Evolutionary conservation across 23 tunicate genomes (phyloP).

Genomic region (Corella eumyota): DNA sequence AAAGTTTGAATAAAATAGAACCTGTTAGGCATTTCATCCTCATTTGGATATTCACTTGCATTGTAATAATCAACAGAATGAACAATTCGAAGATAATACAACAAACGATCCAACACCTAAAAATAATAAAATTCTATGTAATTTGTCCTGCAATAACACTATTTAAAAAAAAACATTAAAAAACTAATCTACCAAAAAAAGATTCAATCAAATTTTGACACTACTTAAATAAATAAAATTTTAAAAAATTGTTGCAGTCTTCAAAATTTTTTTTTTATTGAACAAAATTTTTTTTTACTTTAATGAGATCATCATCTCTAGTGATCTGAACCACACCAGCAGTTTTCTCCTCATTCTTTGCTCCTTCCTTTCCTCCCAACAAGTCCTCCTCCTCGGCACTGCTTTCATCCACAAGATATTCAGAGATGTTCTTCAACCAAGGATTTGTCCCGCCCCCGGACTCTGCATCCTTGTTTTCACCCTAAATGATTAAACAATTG

Average conservation of each 20-base stretch:
- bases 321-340: slow-evolving; percentile 43
- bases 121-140: neutral
- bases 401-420: slow-evolving; percentile 82
- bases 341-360: slow-evolving; percentile 32
- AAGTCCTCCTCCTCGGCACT: slow-evolving; percentile 81
- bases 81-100: slow-evolving; percentile 81
- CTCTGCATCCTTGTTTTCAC: slow-evolving; percentile 6
- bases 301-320: slow-evolving; percentile 57
- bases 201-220: neutral
- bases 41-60: slow-evolving; percentile 92
- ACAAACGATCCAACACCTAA: slow-evolving; percentile 62
- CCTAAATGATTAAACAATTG: no score
- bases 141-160: neutral
- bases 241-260: neutral
- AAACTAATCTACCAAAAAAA: no score
- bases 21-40: slow-evolving; percentile 99
- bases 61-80: slow-evolving; percentile 99
- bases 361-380: slow-evolving; percentile 33
- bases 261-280: neutral
- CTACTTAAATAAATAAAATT: neutral
- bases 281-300: slow-evolving; percentile 13
- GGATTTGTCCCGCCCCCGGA: slow-evolving; percentile 34
- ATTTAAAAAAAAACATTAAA: no score
- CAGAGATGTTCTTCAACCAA: slow-evolving; percentile 73
- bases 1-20: no score